Evolutionary conservation across 2,888 invertebrate species (phyloP).

Genomic region (Octonoba sinensis): DNA sequence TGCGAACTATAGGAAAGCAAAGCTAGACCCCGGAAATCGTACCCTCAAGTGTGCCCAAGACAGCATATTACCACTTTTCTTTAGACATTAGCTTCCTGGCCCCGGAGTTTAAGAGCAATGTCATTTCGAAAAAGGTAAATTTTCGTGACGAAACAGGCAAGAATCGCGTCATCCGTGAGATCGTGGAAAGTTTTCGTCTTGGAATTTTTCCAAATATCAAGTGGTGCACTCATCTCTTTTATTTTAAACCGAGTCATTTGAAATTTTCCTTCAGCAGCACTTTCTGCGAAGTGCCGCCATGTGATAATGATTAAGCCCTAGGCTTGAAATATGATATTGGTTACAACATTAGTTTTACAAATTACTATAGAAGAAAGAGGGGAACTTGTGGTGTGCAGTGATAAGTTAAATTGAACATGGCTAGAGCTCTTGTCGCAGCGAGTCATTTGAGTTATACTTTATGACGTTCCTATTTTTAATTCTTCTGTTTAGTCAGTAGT

Average conservation of each 20-base stretch:
- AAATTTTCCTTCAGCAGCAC: slow-evolving; percentile 7
- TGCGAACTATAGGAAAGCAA: slow-evolving; percentile 4
- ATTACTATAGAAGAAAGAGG: slow-evolving; percentile 18
- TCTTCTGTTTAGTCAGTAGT: too few species aligned
- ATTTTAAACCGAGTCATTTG: slow-evolving; percentile 16
- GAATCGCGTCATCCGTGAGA: slow-evolving; percentile 8
- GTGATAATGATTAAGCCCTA: slow-evolving; percentile 24
- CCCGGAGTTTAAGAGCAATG: slow-evolving; percentile 1
- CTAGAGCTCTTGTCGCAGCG: too few species aligned
- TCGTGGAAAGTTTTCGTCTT: not conserved
- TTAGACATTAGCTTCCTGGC: too few species aligned
- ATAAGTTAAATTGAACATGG: too few species aligned
- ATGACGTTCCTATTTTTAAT: too few species aligned
- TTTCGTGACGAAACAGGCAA: not conserved
- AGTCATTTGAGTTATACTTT: too few species aligned
- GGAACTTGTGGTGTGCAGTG: slow-evolving; percentile 3
- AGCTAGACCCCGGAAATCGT: not conserved
- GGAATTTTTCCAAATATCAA: slow-evolving; percentile 54
- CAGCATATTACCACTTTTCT: too few species aligned
- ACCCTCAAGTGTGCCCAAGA: not conserved
- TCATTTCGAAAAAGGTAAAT: slow-evolving; percentile 11
- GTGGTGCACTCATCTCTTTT: slow-evolving; percentile 21
- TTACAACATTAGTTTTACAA: slow-evolving; percentile 16
- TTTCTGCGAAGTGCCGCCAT: slow-evolving; percentile 3
- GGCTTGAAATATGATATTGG: slow-evolving; percentile 36